Evolutionary conservation across 2,113 vertebrate species (phyloP).

Genomic region (Lophius piscatorius): DNA sequence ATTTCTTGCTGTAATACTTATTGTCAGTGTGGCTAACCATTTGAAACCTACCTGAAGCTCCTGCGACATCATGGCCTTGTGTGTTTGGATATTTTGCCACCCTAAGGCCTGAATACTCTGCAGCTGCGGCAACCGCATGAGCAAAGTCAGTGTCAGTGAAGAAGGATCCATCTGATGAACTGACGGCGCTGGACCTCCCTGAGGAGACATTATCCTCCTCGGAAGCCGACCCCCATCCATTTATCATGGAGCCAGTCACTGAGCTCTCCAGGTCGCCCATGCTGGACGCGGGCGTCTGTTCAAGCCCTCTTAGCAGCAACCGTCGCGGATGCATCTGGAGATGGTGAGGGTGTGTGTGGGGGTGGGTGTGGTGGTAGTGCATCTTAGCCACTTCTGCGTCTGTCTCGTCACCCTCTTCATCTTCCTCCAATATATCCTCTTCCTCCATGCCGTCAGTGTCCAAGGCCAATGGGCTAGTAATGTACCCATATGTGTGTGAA

Average conservation of each 20-base stretch:
- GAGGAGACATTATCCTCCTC: constrained; percentile 98
- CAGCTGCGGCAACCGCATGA: constrained; percentile 94
- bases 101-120: constrained; percentile 92
- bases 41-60: constrained; percentile 54
- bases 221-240: constrained; percentile 97
- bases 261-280: constrained; percentile 97
- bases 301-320: constrained; percentile 90
- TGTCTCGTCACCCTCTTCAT: constrained; percentile 85
- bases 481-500: constrained; percentile 95
- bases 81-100: constrained; percentile 86
- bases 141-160: constrained; percentile 98
- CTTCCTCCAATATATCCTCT: constrained; percentile 78
- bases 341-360: constrained; percentile 69
- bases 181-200: constrained; percentile 92
- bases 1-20: background rate
- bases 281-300: constrained; percentile 97
- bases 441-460: constrained; percentile 91
- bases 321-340: constrained; percentile 81
- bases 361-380: constrained; percentile 81
- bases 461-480: constrained; percentile 92
- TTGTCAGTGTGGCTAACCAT: background rate
- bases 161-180: constrained; percentile 97
- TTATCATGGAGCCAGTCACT: constrained; percentile 99
- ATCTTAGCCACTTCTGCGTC: constrained; percentile 93
- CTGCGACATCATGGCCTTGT: constrained; percentile 65